Evolutionary conservation across 2,797 vertebrate genomes (phyloP).

Genomic region (Poeciliopsis gracilis): DNA sequence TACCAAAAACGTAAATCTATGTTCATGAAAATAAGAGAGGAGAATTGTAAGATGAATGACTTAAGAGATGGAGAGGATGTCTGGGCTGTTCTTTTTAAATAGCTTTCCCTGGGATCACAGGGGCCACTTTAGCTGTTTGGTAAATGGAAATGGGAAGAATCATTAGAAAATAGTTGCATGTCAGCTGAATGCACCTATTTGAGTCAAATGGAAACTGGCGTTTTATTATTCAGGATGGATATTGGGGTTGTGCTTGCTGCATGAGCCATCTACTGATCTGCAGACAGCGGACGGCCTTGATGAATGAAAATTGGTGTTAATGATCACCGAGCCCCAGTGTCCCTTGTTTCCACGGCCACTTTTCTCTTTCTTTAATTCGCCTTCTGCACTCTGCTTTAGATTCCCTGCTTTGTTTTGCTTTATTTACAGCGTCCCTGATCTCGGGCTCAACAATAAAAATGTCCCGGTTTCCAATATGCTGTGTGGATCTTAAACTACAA

Average conservation of each 20-base stretch:
- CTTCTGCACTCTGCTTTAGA: not conserved
- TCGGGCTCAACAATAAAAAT: not conserved
- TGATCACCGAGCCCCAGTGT: not conserved
- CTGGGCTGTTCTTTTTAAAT: constrained; percentile 39
- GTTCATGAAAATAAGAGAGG: constrained; percentile 11
- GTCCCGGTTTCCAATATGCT: not conserved
- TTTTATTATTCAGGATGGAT: constrained; percentile 19
- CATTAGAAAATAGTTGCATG: not conserved
- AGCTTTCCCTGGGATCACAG: constrained; percentile 17
- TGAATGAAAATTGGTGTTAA: constrained; percentile 8
- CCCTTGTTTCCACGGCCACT: not conserved
- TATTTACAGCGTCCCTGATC: not conserved
- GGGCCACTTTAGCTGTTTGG: constrained; percentile 1
- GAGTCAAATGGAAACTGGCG: not conserved
- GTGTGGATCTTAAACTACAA: not conserved
- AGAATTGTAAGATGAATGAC: constrained; percentile 17
- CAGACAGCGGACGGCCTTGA: constrained; percentile 1
- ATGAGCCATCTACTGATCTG: not conserved
- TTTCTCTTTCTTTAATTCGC: not conserved
- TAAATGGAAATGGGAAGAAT: not conserved
- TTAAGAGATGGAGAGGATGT: not conserved
- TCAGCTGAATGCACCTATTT: constrained; percentile 3
- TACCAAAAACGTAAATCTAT: constrained; percentile 20
- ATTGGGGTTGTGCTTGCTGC: not conserved
- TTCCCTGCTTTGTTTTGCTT: not conserved